These are phyloP conservation scores for Strix aluco DNA, from an alignment of 2,113 vertebrate species.

Conservation along the genomic window DNA sequence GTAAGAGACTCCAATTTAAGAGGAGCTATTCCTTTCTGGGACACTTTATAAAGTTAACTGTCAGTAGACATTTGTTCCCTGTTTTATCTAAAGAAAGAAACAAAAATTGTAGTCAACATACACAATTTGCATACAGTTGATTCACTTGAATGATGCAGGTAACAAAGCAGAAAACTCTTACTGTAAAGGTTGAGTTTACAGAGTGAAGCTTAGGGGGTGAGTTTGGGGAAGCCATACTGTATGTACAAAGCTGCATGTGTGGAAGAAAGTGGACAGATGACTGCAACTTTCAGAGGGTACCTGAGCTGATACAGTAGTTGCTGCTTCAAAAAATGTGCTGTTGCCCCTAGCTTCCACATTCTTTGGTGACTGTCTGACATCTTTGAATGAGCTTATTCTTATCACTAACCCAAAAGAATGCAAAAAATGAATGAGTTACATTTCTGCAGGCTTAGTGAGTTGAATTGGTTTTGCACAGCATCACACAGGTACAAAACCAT, in stretches of 20 bases:
- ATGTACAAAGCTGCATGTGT: not conserved
- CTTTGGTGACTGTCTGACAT: not conserved
- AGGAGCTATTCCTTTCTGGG: not conserved
- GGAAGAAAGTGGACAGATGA: not conserved
- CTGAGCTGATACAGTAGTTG: not conserved
- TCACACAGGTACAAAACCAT: not conserved
- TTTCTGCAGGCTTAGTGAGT: not conserved
- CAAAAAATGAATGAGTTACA: not conserved
- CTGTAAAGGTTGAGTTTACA: not conserved
- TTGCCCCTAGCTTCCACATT: not conserved
- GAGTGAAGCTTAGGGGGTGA: not conserved
- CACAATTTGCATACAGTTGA: not conserved
- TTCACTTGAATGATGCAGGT: not conserved
- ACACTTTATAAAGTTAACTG: not conserved
- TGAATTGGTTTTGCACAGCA: not conserved
- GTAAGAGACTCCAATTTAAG: not conserved
- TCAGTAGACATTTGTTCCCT: not conserved
- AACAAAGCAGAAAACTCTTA: not conserved
- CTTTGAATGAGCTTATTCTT: not conserved
- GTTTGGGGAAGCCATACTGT: not conserved
- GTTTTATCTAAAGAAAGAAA: not conserved
- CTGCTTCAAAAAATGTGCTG: not conserved
- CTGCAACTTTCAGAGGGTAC: not conserved
- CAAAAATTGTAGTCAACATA: not conserved
- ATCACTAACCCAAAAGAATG: not conserved